Conservation (phyloP, 1,140 invertebrate species). For the Calycopis cecrops region DNA sequence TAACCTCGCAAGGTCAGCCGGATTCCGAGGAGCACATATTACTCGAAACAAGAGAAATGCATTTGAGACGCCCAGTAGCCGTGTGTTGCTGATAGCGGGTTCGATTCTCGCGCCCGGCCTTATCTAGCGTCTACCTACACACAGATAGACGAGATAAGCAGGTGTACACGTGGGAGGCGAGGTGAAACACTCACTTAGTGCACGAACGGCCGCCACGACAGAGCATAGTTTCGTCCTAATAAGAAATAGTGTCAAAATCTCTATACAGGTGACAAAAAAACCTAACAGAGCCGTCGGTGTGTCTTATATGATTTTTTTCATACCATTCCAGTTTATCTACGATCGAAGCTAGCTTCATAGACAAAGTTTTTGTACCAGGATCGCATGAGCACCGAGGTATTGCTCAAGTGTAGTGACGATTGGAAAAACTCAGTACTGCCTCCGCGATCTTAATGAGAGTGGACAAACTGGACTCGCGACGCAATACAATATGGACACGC, state of each 20-base stretch:
- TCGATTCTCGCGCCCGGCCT: constrained; percentile 29
- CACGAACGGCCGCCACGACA: constrained; percentile 15
- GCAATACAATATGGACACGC: constrained; percentile 39
- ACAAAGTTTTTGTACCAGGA: constrained; percentile 50
- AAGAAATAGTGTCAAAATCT: constrained; percentile 18
- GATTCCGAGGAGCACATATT: constrained; percentile 42
- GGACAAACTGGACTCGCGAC: constrained; percentile 64
- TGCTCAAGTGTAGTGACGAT: constrained; percentile 40
- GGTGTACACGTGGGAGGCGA: constrained; percentile 38
- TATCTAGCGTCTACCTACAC: constrained; percentile 42
- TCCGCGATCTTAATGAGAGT: constrained; percentile 66
- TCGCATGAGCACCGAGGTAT: constrained; percentile 36
- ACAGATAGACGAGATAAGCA: constrained; percentile 48
- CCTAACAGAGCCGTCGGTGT: too few species aligned
- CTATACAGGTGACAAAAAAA: neutral
- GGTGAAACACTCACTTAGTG: too few species aligned
- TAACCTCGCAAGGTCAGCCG: constrained; percentile 36
- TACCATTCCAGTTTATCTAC: constrained; percentile 43
- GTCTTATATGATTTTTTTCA: too few species aligned
- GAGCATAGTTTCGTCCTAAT: neutral
- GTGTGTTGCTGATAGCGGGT: constrained; percentile 41
- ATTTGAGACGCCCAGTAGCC: constrained; percentile 53
- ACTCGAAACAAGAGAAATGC: constrained; percentile 59
- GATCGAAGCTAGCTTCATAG: constrained; percentile 64
- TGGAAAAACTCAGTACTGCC: constrained; percentile 57